These are phyloP conservation scores for Nephrotoma guestfalica DNA, from an alignment of 2,888 invertebrate species.

Conservation along the genomic window DNA sequence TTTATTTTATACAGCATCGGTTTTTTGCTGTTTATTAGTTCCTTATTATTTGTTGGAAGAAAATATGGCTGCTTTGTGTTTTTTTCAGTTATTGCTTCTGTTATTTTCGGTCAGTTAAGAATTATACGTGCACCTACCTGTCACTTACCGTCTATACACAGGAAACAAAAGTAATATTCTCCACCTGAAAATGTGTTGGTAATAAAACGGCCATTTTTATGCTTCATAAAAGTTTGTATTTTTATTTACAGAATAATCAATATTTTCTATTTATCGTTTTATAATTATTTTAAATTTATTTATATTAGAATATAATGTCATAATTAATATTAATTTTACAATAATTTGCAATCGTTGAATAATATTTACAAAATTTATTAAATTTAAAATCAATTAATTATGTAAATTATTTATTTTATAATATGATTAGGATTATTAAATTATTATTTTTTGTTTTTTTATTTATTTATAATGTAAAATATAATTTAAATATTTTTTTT, in stretches of 20 bases:
- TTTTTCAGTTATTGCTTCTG: too few relatives aligned
- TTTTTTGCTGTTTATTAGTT: too few relatives aligned
- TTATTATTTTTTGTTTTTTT: neutral
- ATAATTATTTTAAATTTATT: neutral
- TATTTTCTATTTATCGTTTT: neutral
- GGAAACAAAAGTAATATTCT: too few relatives aligned
- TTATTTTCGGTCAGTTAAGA: too few relatives aligned
- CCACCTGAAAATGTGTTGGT: too few relatives aligned
- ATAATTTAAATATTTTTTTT: neutral
- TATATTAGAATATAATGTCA: neutral
- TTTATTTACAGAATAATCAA: neutral
- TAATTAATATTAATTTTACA: neutral
- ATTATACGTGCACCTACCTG: too few relatives aligned
- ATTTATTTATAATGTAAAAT: neutral
- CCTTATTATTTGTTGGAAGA: too few relatives aligned
- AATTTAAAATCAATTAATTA: neutral
- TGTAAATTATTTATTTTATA: neutral
- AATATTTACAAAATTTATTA: neutral
- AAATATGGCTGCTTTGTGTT: too few relatives aligned
- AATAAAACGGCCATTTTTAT: neutral
- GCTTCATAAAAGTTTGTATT: neutral
- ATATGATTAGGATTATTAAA: neutral
- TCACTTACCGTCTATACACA: too few relatives aligned
- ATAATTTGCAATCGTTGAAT: neutral
- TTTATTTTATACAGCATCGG: too few relatives aligned